A percentile compares a stretch with the other conserved stretches of the same genome.
Conservation (phyloP, 2,113 vertebrate genomes). For the Ceuthmochares aereus region DNA sequence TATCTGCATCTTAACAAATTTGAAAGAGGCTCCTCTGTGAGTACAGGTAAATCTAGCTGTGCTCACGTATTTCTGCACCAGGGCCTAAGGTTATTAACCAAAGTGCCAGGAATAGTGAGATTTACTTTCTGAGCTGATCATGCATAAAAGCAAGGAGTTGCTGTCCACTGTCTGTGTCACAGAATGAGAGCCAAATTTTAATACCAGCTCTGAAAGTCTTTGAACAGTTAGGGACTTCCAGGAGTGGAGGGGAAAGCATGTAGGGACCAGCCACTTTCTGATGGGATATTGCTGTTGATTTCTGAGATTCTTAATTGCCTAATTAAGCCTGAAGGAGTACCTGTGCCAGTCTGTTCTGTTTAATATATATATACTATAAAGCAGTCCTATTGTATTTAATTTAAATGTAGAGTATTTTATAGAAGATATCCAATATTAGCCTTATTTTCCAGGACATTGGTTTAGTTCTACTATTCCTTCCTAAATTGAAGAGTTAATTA, state of each 20-base stretch:
- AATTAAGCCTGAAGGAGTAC: not conserved
- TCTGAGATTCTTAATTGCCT: not conserved
- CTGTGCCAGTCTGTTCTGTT: not conserved
- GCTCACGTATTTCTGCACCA: constrained; percentile 16
- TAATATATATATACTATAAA: not conserved
- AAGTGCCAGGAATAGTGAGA: not conserved
- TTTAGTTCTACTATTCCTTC: constrained; percentile 7
- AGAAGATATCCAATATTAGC: not conserved
- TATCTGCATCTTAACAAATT: constrained; percentile 29
- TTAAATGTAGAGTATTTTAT: not conserved
- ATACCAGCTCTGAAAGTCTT: not conserved
- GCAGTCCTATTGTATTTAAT: not conserved
- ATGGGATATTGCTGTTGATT: not conserved
- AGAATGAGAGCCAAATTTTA: not conserved
- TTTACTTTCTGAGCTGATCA: constrained; percentile 38
- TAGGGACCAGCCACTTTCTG: not conserved
- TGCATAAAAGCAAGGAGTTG: not conserved
- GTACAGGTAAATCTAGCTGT: constrained; percentile 20
- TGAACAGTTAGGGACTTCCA: not conserved
- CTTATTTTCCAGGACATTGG: not conserved
- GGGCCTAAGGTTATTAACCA: constrained; percentile 23
- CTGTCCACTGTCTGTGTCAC: not conserved
- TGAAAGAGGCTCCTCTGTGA: not conserved
- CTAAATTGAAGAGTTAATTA: constrained; percentile 36
- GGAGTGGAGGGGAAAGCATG: not conserved